Evolutionary conservation across 2,888 invertebrate genomes (phyloP).

Genomic region (Andricus quercusramuli): DNA sequence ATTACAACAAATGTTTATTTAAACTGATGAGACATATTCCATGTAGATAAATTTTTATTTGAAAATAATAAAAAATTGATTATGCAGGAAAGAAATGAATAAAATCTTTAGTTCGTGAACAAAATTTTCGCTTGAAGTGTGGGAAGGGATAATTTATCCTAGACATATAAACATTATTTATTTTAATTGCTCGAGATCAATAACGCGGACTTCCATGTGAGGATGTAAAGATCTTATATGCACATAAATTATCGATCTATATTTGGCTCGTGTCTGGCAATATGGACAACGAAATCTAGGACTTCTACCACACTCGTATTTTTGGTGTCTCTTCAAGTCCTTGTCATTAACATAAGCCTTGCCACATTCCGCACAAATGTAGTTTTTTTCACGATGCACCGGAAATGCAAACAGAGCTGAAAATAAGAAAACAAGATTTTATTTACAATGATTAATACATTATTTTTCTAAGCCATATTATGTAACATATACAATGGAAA

Average conservation of each 20-base stretch:
- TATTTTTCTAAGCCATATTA: background rate
- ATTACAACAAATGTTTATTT: too few species aligned
- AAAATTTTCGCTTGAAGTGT: too few species aligned
- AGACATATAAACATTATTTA: background rate
- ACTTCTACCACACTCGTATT: conserved; percentile 75
- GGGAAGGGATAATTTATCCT: too few species aligned
- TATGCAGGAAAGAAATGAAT: background rate
- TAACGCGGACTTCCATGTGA: conserved; percentile 61
- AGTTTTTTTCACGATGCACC: conserved; percentile 49
- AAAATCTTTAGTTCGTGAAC: too few species aligned
- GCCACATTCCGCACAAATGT: conserved; percentile 55
- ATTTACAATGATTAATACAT: background rate
- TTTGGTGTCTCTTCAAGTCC: conserved; percentile 71
- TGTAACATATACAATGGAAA: too few species aligned
- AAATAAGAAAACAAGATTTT: background rate
- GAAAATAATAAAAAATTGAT: too few species aligned
- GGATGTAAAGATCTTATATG: conserved; percentile 71
- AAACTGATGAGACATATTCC: background rate
- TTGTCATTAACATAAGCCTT: conserved; percentile 53
- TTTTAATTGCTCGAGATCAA: conserved; percentile 56
- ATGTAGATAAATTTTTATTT: too few species aligned
- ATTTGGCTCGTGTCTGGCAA: conserved; percentile 74
- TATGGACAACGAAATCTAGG: conserved; percentile 75
- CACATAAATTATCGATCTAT: conserved; percentile 72
- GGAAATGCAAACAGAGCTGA: background rate